phyloP scores from a whole-genome alignment of 2,888 invertebrate species.

The Metopia argyrocephala region DNA sequence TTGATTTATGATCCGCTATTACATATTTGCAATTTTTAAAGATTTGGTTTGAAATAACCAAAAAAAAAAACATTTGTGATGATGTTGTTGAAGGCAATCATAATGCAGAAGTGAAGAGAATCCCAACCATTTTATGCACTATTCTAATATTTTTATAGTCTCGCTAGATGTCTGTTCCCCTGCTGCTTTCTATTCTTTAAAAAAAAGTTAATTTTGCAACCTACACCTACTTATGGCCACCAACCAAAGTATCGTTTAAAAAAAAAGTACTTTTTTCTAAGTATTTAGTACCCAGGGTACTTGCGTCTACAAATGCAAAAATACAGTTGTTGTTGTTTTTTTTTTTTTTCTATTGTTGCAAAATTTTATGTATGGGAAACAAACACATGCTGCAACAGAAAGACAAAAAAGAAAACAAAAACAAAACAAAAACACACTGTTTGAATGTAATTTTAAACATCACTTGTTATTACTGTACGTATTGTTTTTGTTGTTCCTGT shows the following conservation, averaged over 20 bases:
- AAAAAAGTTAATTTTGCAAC: constrained; percentile 8
- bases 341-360: constrained; percentile 35
- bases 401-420: constrained; percentile 7
- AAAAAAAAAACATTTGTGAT: constrained; percentile 3
- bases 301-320: neutral
- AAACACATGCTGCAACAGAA: constrained; percentile 50
- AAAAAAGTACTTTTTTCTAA: neutral
- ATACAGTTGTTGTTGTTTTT: neutral
- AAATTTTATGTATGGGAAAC: constrained; percentile 53
- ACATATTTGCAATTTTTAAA: neutral
- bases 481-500: neutral
- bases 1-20: neutral
- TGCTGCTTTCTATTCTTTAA: neutral
- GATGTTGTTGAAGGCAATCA: neutral
- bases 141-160: constrained; percentile 34
- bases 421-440: constrained; percentile 19
- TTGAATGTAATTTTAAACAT: constrained; percentile 60
- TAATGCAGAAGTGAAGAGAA: constrained; percentile 39
- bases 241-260: constrained; percentile 46
- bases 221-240: constrained; percentile 63
- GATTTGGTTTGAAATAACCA: neutral
- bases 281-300: constrained; percentile 5
- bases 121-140: constrained; percentile 33
- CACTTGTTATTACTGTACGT: constrained; percentile 43
- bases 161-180: neutral